Conservation (phyloP, 2,113 vertebrate species). For the Damaliscus lunatus region DNA sequence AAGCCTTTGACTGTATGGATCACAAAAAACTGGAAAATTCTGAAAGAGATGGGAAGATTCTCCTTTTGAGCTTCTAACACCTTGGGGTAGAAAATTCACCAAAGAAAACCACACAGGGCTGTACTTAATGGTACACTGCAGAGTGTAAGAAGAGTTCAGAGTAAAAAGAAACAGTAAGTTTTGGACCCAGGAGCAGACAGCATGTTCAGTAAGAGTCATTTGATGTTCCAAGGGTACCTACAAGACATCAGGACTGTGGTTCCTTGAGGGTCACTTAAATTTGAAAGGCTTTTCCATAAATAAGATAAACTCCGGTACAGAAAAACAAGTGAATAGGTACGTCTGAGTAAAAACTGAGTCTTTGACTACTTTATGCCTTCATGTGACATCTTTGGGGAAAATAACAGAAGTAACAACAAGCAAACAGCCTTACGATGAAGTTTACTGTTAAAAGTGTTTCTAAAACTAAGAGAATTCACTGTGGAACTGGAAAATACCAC, state of each 20-base stretch:
- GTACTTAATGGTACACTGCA: neutral
- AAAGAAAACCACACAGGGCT: neutral
- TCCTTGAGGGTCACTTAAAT: neutral
- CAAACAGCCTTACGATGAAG: neutral
- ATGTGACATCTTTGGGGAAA: neutral
- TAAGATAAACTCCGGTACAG: neutral
- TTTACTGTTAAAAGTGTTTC: slow-evolving; percentile 22
- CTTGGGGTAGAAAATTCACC: neutral
- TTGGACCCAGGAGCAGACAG: neutral
- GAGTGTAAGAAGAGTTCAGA: neutral
- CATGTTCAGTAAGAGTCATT: neutral
- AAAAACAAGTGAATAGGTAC: neutral
- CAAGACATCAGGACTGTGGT: neutral
- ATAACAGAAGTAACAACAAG: slow-evolving; percentile 30
- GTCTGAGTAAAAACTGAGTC: neutral
- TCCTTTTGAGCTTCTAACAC: neutral
- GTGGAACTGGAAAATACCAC: neutral
- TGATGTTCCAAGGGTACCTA: neutral
- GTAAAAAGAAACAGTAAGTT: neutral
- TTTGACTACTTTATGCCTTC: neutral
- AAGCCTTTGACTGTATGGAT: no score
- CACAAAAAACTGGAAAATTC: no score
- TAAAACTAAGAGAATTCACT: slow-evolving; percentile 45
- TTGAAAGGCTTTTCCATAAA: neutral
- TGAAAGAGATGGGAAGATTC: neutral